Percentiles rank a stretch among this genome's conserved stretches.
Evolutionary conservation across 2,888 invertebrate species (phyloP).

Genomic region (Sympetrum striolatum): DNA sequence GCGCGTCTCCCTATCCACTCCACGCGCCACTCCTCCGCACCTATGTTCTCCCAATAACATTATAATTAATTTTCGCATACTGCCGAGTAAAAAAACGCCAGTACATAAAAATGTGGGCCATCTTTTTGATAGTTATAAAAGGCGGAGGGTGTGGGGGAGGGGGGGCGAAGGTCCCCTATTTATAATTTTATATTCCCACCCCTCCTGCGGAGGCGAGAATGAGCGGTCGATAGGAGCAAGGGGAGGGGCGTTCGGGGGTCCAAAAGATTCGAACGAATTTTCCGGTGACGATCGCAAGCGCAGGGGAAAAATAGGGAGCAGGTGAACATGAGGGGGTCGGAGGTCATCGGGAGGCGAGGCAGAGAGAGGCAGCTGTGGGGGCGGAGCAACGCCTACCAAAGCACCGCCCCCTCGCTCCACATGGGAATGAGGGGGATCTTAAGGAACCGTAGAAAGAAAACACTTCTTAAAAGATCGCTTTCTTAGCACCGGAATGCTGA

Average conservation of each 20-base stretch:
- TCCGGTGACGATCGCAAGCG: constrained; percentile 5
- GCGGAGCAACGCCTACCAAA: background rate
- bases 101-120: constrained; percentile 41
- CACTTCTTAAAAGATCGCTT: background rate
- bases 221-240: background rate
- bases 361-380: background rate
- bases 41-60: constrained; percentile 43
- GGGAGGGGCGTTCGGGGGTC: background rate
- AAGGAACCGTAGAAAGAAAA: background rate
- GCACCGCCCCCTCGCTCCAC: background rate
- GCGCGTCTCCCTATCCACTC: no score
- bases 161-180: background rate
- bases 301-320: background rate
- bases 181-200: constrained; percentile 35
- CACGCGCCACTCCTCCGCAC: constrained; percentile 5
- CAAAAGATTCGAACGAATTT: background rate
- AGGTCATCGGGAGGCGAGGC: background rate
- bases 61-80: constrained; percentile 44
- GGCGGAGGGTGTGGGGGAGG: background rate
- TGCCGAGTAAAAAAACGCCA: constrained; percentile 37
- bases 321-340: background rate
- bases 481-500: no score
- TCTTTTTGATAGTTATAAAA: constrained; percentile 44
- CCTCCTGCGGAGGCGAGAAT: background rate
- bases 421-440: background rate